Base-by-base conservation (phyloP, 2,888 invertebrate genomes). In the Melanotus villosus region DNA sequence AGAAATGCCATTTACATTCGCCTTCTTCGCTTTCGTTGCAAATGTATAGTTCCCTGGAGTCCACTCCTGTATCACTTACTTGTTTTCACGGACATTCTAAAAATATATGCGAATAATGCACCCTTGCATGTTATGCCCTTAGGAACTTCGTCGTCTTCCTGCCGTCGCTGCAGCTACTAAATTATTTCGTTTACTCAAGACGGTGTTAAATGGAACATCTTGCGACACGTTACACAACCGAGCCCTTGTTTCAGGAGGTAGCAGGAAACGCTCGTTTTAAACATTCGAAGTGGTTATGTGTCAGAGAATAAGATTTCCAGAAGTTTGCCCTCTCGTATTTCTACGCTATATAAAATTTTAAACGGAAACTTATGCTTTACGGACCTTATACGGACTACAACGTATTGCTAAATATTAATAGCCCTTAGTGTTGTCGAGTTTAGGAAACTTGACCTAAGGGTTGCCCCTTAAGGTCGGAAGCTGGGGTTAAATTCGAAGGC, bases 21-120 rank as follows among this genome's bases (percentile, higher is more conserved):
- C 52, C 23, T 64, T 43, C 56, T 56, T 64, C 64, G 56, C 64
- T 54, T 21, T 32, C 23, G 18, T 36, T 54, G 32, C 57, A 62
- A 68, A 73, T 71, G 65, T 66, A 74, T 72, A 41, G 70, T 69
- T 66, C 75, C 73, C 73, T 16, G 41, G 74, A 73, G 75, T 68
- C 73, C 75, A 75, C 75, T 74, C 73, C 64, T 63, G 70, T 75
- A 75, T 75, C 75, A 75, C 75, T 75, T 75, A 75, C 73, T 74
- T 72, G 75, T 75, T 75, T 75, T 71, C 73, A 67, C 68, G 73
- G 71, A 54, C 58, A 58, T 57, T 58, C 65, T 50, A 58, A 65
- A 58, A 65, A 65, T 56, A 56, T 56, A 56, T 57, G 56, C 41
- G 57, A 26, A 43, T 58, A 41, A 43, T 23, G 41, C 41, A 30